Conservation (phyloP, 1,140 invertebrate species). For the Amyelois transitella region DNA sequence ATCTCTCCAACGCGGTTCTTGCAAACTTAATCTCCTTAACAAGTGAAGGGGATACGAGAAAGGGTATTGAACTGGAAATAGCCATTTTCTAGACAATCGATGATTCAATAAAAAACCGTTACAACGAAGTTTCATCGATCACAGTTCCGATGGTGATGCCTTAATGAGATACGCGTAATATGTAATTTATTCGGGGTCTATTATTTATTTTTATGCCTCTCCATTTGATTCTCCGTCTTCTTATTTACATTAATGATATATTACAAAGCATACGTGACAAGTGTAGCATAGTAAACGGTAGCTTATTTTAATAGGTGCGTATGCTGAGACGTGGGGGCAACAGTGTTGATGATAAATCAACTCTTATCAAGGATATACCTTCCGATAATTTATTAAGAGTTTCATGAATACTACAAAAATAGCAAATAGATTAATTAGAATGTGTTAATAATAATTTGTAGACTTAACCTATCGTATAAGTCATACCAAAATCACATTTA, state of each 20-base stretch:
- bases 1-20: neutral
- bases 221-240: neutral
- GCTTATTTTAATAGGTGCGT: too few species aligned
- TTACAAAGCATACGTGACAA: neutral
- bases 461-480: too few species aligned
- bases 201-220: neutral
- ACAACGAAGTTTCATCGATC: neutral
- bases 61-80: neutral
- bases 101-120: neutral
- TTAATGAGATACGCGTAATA: neutral
- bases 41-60: neutral
- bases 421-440: too few species aligned
- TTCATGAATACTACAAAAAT: neutral
- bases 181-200: neutral
- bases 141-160: neutral
- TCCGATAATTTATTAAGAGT: too few species aligned
- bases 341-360: neutral
- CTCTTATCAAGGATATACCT: too few species aligned
- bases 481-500: too few species aligned
- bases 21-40: neutral
- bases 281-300: neutral
- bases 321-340: too few species aligned
- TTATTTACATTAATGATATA: neutral
- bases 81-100: neutral
- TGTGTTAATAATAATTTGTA: too few species aligned